Percentiles rank a stretch among this genome's conserved stretches.
These are phyloP conservation scores for Ciconia nigra DNA, from an alignment of 2,797 vertebrate species.

Conservation along the genomic window DNA sequence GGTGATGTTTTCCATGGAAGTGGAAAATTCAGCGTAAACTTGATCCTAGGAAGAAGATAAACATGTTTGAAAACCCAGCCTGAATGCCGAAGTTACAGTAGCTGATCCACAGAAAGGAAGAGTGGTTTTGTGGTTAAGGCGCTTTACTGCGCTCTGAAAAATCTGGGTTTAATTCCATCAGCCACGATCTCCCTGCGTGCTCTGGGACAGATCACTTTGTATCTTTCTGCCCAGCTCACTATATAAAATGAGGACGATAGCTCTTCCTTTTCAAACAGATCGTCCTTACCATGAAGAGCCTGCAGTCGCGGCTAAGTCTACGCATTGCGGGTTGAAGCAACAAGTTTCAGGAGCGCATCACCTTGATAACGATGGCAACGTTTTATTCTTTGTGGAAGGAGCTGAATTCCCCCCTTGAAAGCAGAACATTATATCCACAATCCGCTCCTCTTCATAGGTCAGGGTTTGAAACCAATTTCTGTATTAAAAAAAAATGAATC, in stretches of 20 bases:
- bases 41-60: neutral
- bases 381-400: constrained; percentile 51
- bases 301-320: neutral
- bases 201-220: neutral
- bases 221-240: neutral
- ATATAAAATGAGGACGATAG: neutral
- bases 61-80: neutral
- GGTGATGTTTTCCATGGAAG: neutral
- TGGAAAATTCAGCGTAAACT: neutral
- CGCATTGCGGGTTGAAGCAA: neutral
- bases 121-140: constrained; percentile 1
- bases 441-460: constrained; percentile 47
- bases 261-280: neutral
- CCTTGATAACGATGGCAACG: neutral
- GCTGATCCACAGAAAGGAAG: constrained; percentile 13
- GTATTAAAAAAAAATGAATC: neutral
- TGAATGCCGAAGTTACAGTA: neutral
- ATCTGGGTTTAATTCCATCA: constrained; percentile 21
- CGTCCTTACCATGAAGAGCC: neutral
- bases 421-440: constrained; percentile 47
- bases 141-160: neutral
- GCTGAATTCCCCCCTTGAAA: constrained; percentile 22
- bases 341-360: neutral
- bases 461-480: constrained; percentile 50
- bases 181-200: neutral